Evolutionary conservation across 2,113 vertebrate species (phyloP).

Genomic region (Haplochromis vanheusdeni): DNA sequence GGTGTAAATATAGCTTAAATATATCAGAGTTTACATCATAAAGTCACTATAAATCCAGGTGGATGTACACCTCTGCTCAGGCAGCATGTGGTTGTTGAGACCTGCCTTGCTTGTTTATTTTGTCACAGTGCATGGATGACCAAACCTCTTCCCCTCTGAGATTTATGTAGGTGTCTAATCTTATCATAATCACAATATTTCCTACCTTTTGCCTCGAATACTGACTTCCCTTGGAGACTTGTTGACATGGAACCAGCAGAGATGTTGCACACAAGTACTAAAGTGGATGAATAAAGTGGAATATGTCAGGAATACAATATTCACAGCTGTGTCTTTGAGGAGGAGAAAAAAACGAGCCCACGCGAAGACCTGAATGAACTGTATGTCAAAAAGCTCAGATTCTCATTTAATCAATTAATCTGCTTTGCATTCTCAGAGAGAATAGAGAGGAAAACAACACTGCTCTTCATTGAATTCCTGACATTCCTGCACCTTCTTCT

Average conservation of each 20-base stretch:
- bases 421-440: neutral
- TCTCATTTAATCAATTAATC: neutral
- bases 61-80: neutral
- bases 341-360: neutral
- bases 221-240: neutral
- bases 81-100: neutral
- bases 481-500: neutral
- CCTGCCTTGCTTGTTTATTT: neutral
- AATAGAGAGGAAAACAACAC: neutral
- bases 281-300: neutral
- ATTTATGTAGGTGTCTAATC: neutral
- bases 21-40: neutral
- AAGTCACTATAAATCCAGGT: neutral
- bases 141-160: neutral
- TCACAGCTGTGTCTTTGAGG: neutral
- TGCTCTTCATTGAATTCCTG: neutral
- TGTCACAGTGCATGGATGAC: neutral
- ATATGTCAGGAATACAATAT: neutral
- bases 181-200: neutral
- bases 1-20: neutral
- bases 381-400: neutral
- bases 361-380: neutral
- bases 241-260: neutral
- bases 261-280: neutral
- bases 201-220: neutral